Evolutionary conservation across 1,140 invertebrate genomes (phyloP).

Genomic region (Phymastichus coffea): DNA sequence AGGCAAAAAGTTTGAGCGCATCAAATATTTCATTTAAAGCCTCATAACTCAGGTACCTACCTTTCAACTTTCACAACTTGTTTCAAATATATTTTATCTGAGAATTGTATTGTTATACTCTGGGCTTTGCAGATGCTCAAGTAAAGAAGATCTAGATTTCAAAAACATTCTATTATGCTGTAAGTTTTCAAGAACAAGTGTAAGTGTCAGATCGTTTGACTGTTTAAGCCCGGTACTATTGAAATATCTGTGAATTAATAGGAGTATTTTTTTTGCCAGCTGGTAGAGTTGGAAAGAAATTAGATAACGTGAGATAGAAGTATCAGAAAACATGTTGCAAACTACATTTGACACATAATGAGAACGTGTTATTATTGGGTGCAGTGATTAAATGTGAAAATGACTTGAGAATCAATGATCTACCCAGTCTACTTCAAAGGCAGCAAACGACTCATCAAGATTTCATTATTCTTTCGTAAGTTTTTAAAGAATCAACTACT

Average conservation of each 20-base stretch:
- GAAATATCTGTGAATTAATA: neutral
- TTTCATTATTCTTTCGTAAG: constrained; percentile 72
- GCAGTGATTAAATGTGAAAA: constrained; percentile 87
- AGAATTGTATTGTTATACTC: neutral
- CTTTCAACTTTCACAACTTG: neutral
- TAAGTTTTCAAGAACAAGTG: too few species aligned
- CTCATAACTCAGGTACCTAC: constrained; percentile 55
- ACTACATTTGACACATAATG: constrained; percentile 89
- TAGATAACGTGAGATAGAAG: constrained; percentile 86
- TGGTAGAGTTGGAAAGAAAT: constrained; percentile 74
- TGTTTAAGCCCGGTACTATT: neutral
- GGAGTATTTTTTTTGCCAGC: constrained; percentile 53
- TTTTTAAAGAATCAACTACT: constrained; percentile 13
- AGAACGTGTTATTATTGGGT: constrained; percentile 86
- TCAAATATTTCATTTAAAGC: constrained; percentile 74
- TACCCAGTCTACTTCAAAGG: constrained; percentile 84
- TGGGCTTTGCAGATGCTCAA: constrained; percentile 79
- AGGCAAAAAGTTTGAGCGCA: constrained; percentile 80
- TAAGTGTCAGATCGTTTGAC: constrained; percentile 54
- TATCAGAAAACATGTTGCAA: constrained; percentile 86
- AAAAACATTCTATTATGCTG: constrained; percentile 82
- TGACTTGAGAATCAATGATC: constrained; percentile 78
- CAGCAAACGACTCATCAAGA: constrained; percentile 85
- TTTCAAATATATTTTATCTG: neutral
- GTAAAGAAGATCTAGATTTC: constrained; percentile 76